Percentiles rank a stretch among this genome's conserved stretches.
These are phyloP conservation scores for Sycophila texana DNA, from an alignment of 2,888 invertebrate species.

Conservation along the genomic window DNA sequence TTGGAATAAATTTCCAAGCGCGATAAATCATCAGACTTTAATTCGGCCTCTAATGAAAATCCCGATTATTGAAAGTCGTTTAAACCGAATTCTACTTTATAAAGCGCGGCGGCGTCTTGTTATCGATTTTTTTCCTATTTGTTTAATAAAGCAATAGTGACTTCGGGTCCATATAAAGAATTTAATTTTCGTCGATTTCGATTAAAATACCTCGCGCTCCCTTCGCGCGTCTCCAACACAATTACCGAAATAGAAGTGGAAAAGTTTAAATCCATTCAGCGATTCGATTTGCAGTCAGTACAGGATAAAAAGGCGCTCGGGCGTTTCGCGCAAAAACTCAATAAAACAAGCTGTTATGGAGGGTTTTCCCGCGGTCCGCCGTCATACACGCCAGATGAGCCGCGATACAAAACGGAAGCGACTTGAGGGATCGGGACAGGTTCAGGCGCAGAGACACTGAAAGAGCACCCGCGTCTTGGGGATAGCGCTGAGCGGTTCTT, in stretches of 20 bases:
- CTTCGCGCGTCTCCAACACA: not conserved
- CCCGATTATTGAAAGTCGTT: slow-evolving; percentile 18
- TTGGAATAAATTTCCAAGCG: not conserved
- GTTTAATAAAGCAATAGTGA: slow-evolving; percentile 9
- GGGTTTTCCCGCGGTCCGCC: not conserved
- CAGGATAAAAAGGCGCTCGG: not conserved
- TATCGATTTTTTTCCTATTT: slow-evolving; percentile 22
- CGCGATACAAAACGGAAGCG: slow-evolving; percentile 30
- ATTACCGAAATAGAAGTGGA: slow-evolving; percentile 25
- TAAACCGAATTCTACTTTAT: slow-evolving; percentile 25
- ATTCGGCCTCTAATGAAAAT: not conserved
- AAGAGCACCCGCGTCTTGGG: not conserved
- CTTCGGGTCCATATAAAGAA: slow-evolving; percentile 3
- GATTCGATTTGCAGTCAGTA: slow-evolving; percentile 24
- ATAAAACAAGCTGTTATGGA: slow-evolving; percentile 36
- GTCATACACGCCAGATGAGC: not conserved
- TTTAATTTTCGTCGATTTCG: slow-evolving; percentile 36
- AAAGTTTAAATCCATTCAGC: slow-evolving; percentile 28
- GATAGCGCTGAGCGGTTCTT: slow-evolving; percentile 24
- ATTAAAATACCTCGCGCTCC: slow-evolving; percentile 26
- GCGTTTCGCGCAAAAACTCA: slow-evolving; percentile 16
- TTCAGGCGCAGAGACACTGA: not conserved
- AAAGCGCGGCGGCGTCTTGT: not conserved
- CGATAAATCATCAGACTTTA: slow-evolving; percentile 14
- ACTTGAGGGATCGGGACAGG: slow-evolving; percentile 4